A percentile compares a stretch with the other conserved stretches of the same genome.
phyloP scores from a whole-genome alignment of 2,113 vertebrate species.

The Microtus ochrogaster region DNA sequence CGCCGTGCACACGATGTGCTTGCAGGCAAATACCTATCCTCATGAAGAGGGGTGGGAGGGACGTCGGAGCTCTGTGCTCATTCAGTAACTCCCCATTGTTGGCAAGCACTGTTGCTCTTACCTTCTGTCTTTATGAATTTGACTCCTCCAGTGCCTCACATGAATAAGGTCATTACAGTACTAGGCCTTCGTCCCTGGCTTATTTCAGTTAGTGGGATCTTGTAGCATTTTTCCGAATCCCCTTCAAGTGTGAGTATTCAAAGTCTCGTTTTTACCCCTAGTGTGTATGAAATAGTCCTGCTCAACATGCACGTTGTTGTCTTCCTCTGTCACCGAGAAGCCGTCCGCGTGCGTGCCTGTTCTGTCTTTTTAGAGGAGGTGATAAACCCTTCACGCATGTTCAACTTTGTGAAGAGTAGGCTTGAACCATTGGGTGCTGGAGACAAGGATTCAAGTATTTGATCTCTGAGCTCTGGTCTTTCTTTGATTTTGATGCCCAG shows the following conservation, averaged over 20 bases:
- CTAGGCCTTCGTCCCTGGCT: not conserved
- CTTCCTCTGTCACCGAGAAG: not conserved
- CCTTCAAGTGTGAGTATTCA: not conserved
- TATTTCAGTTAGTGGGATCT: not conserved
- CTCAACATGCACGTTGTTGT: accelerated
- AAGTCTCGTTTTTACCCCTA: not conserved
- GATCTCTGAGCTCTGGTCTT: not conserved
- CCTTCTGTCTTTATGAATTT: not conserved
- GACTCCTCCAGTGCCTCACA: not conserved
- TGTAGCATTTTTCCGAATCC: not conserved
- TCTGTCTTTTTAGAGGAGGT: not conserved
- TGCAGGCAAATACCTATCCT: not conserved
- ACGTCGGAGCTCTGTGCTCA: not conserved
- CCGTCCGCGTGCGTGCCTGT: too few species aligned
- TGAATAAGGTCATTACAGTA: not conserved
- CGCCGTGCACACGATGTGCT: not conserved
- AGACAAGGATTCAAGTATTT: not conserved
- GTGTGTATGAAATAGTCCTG: not conserved
- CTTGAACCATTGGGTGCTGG: not conserved
- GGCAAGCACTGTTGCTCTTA: not conserved
- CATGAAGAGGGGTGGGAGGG: not conserved
- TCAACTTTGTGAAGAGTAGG: not conserved
- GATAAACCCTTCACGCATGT: not conserved
- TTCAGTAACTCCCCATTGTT: not conserved
- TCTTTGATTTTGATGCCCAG: not conserved